Conservation (phyloP, 2,113 vertebrate species). For the Equus quagga region DNA sequence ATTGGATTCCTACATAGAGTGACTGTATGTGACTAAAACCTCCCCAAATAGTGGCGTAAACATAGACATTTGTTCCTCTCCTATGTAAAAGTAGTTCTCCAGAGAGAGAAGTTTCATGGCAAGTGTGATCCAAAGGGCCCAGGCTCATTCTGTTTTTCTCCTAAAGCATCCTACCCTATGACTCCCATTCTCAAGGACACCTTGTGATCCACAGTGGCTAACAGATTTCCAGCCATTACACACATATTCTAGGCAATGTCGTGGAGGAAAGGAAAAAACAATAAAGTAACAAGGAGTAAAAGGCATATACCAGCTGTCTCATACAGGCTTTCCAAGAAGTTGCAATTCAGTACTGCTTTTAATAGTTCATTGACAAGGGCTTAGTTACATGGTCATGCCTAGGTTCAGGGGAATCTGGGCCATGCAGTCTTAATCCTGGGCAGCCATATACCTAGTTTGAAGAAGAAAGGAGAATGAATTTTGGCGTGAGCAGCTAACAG, state of each 20-base stretch:
- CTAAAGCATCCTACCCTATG: not conserved
- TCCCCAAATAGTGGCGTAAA: not conserved
- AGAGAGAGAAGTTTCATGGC: not conserved
- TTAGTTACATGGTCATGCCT: not conserved
- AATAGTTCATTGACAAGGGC: not conserved
- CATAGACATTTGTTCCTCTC: not conserved
- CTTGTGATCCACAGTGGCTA: not conserved
- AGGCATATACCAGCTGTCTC: not conserved
- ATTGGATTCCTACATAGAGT: not conserved
- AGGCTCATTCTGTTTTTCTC: not conserved
- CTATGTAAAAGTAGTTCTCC: not conserved
- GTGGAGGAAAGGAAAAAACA: not conserved
- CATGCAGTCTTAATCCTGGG: not conserved
- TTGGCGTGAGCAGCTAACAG: not conserved
- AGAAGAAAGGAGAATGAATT: not conserved
- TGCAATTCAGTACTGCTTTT: not conserved
- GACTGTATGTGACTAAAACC: not conserved
- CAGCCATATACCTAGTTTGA: not conserved
- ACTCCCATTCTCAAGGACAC: not conserved
- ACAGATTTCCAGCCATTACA: not conserved
- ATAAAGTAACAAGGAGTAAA: not conserved
- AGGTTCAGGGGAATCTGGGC: not conserved
- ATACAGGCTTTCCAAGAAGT: not conserved
- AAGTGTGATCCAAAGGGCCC: not conserved
- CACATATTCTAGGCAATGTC: not conserved